Evolutionary conservation across 1,140 invertebrate genomes (phyloP).

Genomic region (Euwallacea fornicatus): DNA sequence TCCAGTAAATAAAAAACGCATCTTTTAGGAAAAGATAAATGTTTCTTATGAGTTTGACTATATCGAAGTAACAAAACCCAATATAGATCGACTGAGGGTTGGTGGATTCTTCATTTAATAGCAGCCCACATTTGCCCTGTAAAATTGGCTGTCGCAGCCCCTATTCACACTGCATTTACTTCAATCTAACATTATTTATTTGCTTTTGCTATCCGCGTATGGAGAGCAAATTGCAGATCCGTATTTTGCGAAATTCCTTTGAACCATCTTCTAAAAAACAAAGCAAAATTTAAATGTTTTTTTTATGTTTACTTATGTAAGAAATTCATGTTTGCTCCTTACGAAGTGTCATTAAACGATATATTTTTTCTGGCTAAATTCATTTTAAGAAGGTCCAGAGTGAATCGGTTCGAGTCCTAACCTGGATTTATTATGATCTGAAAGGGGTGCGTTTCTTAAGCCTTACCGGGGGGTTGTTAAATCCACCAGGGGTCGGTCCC

Average conservation of each 20-base stretch:
- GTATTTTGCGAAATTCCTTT: not conserved
- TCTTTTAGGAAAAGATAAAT: no score
- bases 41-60: no score
- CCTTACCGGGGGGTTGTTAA: slow-evolving; percentile 42
- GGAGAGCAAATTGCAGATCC: not conserved
- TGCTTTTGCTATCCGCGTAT: slow-evolving; percentile 11
- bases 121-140: not conserved
- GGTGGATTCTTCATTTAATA: slow-evolving; percentile 6
- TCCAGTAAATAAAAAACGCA: no score
- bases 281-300: no score
- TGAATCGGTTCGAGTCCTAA: not conserved
- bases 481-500: slow-evolving; percentile 44
- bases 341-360: no score
- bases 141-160: slow-evolving; percentile 31
- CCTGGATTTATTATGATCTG: slow-evolving; percentile 36
- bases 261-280: not conserved
- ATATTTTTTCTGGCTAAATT: no score
- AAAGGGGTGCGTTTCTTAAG: slow-evolving; percentile 37
- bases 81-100: slow-evolving; percentile 1
- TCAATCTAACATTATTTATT: slow-evolving; percentile 41
- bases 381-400: no score
- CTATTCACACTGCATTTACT: slow-evolving; percentile 38
- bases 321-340: no score
- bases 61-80: no score
- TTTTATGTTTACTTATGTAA: no score